Evolutionary conservation across 1,140 invertebrate species (phyloP), one percentile per base, ranked within the genome.

Genomic region (Amphibalanus amphitrite): DNA sequence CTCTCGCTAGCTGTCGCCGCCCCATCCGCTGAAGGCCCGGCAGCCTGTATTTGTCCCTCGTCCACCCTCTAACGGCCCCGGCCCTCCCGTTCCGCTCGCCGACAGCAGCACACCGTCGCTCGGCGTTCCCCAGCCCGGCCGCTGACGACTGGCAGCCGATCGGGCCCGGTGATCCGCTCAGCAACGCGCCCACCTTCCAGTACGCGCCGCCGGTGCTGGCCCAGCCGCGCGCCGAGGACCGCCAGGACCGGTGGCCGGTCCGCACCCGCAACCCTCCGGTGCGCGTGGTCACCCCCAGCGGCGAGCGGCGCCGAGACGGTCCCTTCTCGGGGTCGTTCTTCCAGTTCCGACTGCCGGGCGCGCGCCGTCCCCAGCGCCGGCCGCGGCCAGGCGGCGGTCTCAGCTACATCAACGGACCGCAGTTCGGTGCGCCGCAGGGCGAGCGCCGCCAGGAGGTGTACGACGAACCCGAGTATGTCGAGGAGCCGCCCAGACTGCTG

Each of bases 61-160:
- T n/a, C n/a, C n/a, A n/a, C n/a, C n/a, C n/a, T n/a, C n/a, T n/a
- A n/a, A n/a, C n/a, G n/a, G n/a, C n/a, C n/a, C n/a, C n/a, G n/a
- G n/a, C n/a, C 33, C 15, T 59, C 13, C 10, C 47, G 6, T 20
- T 20, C 13, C 23, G 10, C 47, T 20, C 17, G 10, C 17, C 47
- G 47, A 20, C 47, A 59, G 47, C 13, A 13, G 20, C 47, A 20
- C 47, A 59, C 47, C 47, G 20, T 8, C 47, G 47, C 10, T 13
- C 47, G 6, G 47, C 47, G 10, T 59, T 59, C 47, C 47, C 47
- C 10, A 59, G 17, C 20, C 47, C 47, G 1, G 47, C 10, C 6
- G 10, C 28, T 17, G 30, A 72, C 28, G 71, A 72, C 29, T 69
- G 72, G 38, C 38, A 40, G 29, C 29, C 38, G 10, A 69, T 40